A percentile compares a stretch with the other conserved stretches of the same genome.
phyloP scores from a whole-genome alignment of 1,140 invertebrate species.

The Leptoteleia sp. region DNA sequence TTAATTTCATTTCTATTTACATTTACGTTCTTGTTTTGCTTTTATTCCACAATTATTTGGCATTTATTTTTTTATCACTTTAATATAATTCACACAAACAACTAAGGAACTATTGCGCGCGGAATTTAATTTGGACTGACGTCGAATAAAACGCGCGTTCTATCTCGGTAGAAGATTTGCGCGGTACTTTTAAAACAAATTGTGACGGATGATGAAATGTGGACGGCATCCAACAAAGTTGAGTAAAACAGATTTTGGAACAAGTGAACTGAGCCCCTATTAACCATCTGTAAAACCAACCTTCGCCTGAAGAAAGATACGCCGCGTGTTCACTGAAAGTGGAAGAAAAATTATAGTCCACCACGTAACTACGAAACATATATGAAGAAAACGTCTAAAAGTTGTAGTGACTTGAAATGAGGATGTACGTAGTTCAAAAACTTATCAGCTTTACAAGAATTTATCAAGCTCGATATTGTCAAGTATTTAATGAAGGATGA shows the following conservation, averaged over 20 bases:
- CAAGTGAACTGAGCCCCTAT: conserved; percentile 20
- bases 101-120: background rate
- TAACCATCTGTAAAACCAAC: conserved; percentile 26
- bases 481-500: conserved; percentile 2
- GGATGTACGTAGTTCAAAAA: background rate
- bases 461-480: conserved; percentile 1
- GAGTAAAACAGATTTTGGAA: conserved; percentile 42
- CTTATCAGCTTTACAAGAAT: conserved; percentile 2
- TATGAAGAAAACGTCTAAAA: background rate
- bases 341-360: conserved; percentile 32
- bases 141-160: background rate
- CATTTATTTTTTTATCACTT: too few relatives aligned
- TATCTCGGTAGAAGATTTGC: conserved; percentile 1
- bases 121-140: background rate
- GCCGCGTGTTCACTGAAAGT: background rate
- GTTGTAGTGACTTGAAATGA: background rate
- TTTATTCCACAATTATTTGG: too few relatives aligned
- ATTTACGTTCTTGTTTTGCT: too few relatives aligned
- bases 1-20: too few relatives aligned
- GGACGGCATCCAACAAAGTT: conserved; percentile 36
- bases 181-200: conserved; percentile 19
- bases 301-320: conserved; percentile 15
- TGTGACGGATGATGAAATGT: conserved; percentile 48
- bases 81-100: background rate
- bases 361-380: background rate